Evolutionary conservation across 2,797 vertebrate species (phyloP), one percentile per base, ranked within the genome.

Genomic region (Melanotaenia pygmaea): DNA sequence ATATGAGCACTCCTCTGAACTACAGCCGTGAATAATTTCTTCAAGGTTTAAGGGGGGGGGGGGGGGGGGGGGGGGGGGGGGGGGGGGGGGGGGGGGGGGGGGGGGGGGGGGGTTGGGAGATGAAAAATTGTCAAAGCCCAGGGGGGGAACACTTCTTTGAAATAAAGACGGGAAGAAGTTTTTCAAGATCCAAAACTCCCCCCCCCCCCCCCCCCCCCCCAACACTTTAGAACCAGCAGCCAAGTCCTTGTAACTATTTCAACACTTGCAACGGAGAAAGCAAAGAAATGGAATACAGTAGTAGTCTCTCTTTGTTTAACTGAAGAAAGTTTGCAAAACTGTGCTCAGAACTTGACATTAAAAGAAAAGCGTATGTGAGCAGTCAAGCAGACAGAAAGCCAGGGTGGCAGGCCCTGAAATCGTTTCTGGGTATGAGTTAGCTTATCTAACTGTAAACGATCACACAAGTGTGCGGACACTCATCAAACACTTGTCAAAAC

Each of bases 21-120:
- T 89, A 81, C 74, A 90, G 86, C 89, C 87, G 84, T 90, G 90
- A 89, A 92, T 90, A 87, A 92, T 92, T 92, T 89, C 89, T 93
- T 83, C 84, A n/a, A n/a, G n/a, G n/a, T n/a, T n/a, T n/a, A n/a
- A n/a, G n/a, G n/a, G n/a, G n/a, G n/a, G n/a, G n/a, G n/a, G n/a
- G n/a, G n/a, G n/a, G n/a, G n/a, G n/a, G n/a, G n/a, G n/a, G n/a
- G n/a, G n/a, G n/a, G n/a, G n/a, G n/a, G n/a, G n/a, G n/a, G n/a
- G n/a, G n/a, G n/a, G n/a, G n/a, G n/a, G n/a, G n/a, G n/a, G n/a
- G n/a, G n/a, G n/a, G n/a, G n/a, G n/a, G n/a, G n/a, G n/a, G n/a
- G n/a, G n/a, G n/a, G n/a, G n/a, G n/a, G n/a, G n/a, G n/a, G n/a
- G n/a, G n/a, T n/a, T n/a, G n/a, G n/a, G n/a, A n/a, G n/a, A n/a